Evolutionary conservation across 2,888 invertebrate genomes (phyloP).

Genomic region (Mycogona germanica): DNA sequence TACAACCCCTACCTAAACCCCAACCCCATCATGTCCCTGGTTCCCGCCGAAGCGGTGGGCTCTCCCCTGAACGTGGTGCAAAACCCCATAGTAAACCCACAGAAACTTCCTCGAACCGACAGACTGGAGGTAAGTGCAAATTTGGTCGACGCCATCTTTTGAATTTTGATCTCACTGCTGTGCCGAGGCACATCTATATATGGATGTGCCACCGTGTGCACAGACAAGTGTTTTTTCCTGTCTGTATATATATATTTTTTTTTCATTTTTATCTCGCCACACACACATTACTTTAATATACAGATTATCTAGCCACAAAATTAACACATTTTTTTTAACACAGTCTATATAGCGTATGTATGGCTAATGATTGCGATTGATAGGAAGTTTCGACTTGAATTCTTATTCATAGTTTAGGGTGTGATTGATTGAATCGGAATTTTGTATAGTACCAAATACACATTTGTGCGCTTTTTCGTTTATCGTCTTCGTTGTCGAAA

Average conservation of each 20-base stretch:
- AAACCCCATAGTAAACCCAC: conserved; percentile 56
- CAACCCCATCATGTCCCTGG: conserved; percentile 77
- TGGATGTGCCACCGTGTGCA: too few species aligned
- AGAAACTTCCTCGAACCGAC: conserved; percentile 86
- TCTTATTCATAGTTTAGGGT: too few species aligned
- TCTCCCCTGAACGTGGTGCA: conserved; percentile 56
- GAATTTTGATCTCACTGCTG: background rate
- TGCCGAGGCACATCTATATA: too few species aligned
- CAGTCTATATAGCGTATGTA: too few species aligned
- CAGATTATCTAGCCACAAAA: too few species aligned
- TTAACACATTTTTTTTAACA: too few species aligned
- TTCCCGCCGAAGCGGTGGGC: conserved; percentile 61
- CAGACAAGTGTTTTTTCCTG: background rate
- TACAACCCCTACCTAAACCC: conserved; percentile 79
- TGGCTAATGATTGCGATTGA: too few species aligned
- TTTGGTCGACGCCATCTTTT: too few species aligned
- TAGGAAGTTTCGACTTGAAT: too few species aligned
- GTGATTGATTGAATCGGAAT: too few species aligned
- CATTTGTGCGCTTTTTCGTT: background rate
- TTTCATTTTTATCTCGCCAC: background rate
- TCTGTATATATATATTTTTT: background rate
- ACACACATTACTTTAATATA: background rate
- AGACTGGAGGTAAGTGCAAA: conserved; percentile 90
- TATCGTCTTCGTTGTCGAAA: background rate
- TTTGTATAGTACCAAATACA: too few species aligned